Conservation (phyloP, 2,888 invertebrate species). For the Thereva unica region DNA sequence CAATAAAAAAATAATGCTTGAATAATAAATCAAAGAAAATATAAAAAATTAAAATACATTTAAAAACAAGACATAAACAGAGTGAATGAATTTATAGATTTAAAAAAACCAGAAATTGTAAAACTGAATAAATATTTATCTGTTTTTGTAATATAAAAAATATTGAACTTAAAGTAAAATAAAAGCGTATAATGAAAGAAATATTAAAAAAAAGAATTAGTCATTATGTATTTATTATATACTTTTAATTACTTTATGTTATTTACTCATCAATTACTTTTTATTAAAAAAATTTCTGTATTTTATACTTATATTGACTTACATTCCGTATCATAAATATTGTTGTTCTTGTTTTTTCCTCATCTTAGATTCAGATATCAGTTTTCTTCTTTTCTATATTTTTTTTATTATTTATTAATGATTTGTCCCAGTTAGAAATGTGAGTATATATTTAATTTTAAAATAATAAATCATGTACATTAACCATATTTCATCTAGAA, state of each 20-base stretch:
- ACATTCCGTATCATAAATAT: constrained; percentile 28
- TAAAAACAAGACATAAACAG: constrained; percentile 4
- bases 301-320: constrained; percentile 13
- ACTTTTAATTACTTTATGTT: constrained; percentile 27
- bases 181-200: constrained; percentile 1
- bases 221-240: constrained; percentile 28
- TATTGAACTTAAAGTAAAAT: constrained; percentile 19
- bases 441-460: constrained; percentile 5
- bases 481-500: constrained; percentile 23
- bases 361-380: constrained; percentile 7
- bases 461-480: constrained; percentile 27
- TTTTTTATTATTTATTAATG: constrained; percentile 8
- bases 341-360: constrained; percentile 8
- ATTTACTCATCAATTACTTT: constrained; percentile 30
- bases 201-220: constrained; percentile 23
- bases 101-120: not conserved
- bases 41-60: not conserved
- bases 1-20: constrained; percentile 9
- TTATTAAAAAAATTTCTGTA: constrained; percentile 2
- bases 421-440: not conserved
- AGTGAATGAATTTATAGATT: constrained; percentile 18
- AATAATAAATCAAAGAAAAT: constrained; percentile 16
- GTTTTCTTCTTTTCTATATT: not conserved
- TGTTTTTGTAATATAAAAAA: constrained; percentile 25
- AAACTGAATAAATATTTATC: constrained; percentile 16